Conservation (phyloP, 2,888 invertebrate genomes). For the Oegoconia quadripuncta region DNA sequence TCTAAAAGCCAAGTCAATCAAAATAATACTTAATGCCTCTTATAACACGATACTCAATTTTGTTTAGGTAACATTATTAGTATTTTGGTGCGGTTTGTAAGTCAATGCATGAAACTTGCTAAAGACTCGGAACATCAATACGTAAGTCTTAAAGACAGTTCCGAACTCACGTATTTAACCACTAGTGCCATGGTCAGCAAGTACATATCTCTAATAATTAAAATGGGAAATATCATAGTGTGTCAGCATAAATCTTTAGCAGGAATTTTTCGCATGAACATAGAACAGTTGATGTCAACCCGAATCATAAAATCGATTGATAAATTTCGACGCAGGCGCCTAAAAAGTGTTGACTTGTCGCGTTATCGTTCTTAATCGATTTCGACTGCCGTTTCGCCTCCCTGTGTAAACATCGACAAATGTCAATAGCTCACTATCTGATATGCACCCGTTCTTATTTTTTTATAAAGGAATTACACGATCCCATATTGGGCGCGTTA, state of each 20-base stretch:
- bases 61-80: too few species aligned
- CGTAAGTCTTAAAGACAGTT: too few species aligned
- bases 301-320: conserved; percentile 51
- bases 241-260: conserved; percentile 12
- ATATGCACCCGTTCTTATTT: conserved; percentile 63
- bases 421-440: conserved; percentile 72
- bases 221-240: conserved; percentile 21
- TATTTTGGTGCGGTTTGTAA: too few species aligned
- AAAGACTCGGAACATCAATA: too few species aligned
- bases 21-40: too few species aligned
- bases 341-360: conserved; percentile 56
- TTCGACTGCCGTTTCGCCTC: conserved; percentile 76
- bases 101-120: too few species aligned
- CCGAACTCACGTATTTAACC: too few species aligned
- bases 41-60: too few species aligned
- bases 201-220: too few species aligned
- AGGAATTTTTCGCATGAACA: conserved; percentile 57
- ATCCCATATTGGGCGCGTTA: conserved; percentile 52
- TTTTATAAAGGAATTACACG: conserved; percentile 50
- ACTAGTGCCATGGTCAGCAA: too few species aligned
- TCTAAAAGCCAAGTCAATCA: too few species aligned
- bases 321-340: conserved; percentile 61
- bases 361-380: conserved; percentile 70
- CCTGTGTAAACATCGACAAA: conserved; percentile 67
- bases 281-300: conserved; percentile 32